These are phyloP conservation scores for Dreissena rostriformis DNA, from an alignment of 1,140 invertebrate species.

Conservation along the genomic window DNA sequence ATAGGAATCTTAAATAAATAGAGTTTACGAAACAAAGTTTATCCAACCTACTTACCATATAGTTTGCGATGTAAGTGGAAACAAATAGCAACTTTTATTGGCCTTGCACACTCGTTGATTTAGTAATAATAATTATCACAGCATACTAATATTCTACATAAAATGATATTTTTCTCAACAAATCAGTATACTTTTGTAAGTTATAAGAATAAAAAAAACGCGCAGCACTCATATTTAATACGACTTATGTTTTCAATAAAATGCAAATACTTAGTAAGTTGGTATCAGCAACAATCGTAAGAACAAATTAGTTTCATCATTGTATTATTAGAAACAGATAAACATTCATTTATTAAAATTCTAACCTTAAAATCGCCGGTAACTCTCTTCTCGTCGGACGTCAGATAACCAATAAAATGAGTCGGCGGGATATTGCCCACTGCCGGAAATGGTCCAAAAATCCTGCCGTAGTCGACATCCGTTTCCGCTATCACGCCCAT, in stretches of 20 bases:
- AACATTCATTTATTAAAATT: constrained; percentile 26
- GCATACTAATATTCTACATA: too few relatives aligned
- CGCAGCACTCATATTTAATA: background rate
- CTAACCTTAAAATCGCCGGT: constrained; percentile 24
- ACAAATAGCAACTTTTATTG: too few relatives aligned
- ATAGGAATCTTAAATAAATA: too few relatives aligned
- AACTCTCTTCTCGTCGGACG: constrained; percentile 71
- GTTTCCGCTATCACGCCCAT: constrained; percentile 76
- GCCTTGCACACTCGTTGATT: too few relatives aligned
- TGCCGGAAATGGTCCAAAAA: constrained; percentile 78
- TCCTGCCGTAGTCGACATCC: constrained; percentile 76
- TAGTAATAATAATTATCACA: too few relatives aligned
- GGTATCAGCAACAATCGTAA: background rate
- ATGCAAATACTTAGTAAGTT: background rate
- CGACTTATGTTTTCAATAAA: background rate
- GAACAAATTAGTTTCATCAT: background rate
- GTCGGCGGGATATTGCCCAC: constrained; percentile 73
- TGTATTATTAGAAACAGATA: background rate
- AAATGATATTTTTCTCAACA: too few relatives aligned
- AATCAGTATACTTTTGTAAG: background rate
- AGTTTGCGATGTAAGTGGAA: too few relatives aligned
- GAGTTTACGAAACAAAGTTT: too few relatives aligned
- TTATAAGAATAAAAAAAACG: background rate
- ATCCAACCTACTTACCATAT: too few relatives aligned
- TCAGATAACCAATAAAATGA: constrained; percentile 76